Percentiles rank a stretch among this genome's conserved stretches.
Evolutionary conservation across 1,140 invertebrate genomes (phyloP).

Genomic region (Medauroidea extradentata): DNA sequence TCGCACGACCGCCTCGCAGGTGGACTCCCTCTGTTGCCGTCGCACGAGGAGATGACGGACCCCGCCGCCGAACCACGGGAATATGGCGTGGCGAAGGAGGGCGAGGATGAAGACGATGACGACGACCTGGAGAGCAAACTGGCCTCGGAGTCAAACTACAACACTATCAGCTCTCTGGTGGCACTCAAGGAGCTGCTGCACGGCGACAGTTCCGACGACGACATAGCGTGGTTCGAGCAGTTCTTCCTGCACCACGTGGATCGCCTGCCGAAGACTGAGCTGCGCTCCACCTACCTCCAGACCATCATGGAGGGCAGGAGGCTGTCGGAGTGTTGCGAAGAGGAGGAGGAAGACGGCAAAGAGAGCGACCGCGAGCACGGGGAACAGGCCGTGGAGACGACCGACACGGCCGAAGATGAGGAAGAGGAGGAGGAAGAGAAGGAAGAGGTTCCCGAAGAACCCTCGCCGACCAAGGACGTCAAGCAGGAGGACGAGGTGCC

Average conservation of each 20-base stretch:
- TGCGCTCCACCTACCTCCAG: slow-evolving; percentile 48
- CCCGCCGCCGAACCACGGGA: neutral
- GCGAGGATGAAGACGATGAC: slow-evolving; percentile 1
- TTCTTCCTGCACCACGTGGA: slow-evolving; percentile 69
- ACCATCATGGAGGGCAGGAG: slow-evolving; percentile 56
- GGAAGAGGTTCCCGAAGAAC: too few species aligned
- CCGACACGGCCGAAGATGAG: neutral
- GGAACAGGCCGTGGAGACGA: neutral
- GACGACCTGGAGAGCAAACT: slow-evolving; percentile 40
- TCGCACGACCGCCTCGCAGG: too few species aligned
- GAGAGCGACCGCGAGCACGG: neutral
- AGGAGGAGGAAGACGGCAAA: slow-evolving; percentile 67
- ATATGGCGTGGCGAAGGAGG: neutral
- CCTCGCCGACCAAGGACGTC: too few species aligned
- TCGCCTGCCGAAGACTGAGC: slow-evolving; percentile 44
- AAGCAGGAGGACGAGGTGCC: neutral
- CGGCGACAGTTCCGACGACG: slow-evolving; percentile 50
- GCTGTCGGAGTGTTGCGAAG: slow-evolving; percentile 73
- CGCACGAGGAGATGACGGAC: neutral
- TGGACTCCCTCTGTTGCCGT: too few species aligned
- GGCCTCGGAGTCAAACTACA: slow-evolving; percentile 60
- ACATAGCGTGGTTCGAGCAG: slow-evolving; percentile 64
- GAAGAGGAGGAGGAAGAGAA: neutral
- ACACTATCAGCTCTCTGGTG: slow-evolving; percentile 60
- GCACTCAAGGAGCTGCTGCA: slow-evolving; percentile 63